These are phyloP conservation scores for Irena cyanogastra DNA, from an alignment of 2,113 vertebrate genomes.

Conservation along the genomic window DNA sequence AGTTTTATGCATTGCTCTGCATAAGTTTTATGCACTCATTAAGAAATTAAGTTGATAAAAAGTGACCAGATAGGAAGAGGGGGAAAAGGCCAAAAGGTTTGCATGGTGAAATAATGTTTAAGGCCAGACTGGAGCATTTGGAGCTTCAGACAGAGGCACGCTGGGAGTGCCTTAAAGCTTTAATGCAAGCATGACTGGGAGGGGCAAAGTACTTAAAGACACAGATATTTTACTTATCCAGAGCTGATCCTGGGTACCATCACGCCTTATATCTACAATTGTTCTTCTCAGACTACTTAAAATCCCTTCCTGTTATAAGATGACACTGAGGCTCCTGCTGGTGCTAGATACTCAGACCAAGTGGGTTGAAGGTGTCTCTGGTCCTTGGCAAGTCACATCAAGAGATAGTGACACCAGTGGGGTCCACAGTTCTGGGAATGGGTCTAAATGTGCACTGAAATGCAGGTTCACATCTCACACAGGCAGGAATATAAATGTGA, in stretches of 20 bases:
- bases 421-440: background rate
- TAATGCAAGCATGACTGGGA: background rate
- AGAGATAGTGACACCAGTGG: background rate
- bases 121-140: background rate
- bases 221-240: background rate
- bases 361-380: background rate
- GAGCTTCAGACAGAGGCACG: background rate
- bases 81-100: constrained; percentile 17
- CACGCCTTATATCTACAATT: fast-evolving
- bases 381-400: fast-evolving
- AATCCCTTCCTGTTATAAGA: background rate
- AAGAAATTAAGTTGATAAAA: constrained; percentile 61
- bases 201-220: background rate
- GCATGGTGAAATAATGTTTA: constrained; percentile 9
- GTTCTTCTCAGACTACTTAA: background rate
- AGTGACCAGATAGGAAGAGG: constrained; percentile 2
- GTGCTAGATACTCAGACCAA: background rate
- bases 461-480: background rate
- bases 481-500: background rate
- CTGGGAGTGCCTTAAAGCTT: background rate
- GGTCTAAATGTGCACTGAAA: background rate
- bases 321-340: background rate
- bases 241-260: background rate
- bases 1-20: constrained; percentile 48
- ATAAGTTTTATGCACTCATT: constrained; percentile 53